Evolutionary conservation across 1,140 invertebrate genomes (phyloP).

Genomic region (Oppia nitens): DNA sequence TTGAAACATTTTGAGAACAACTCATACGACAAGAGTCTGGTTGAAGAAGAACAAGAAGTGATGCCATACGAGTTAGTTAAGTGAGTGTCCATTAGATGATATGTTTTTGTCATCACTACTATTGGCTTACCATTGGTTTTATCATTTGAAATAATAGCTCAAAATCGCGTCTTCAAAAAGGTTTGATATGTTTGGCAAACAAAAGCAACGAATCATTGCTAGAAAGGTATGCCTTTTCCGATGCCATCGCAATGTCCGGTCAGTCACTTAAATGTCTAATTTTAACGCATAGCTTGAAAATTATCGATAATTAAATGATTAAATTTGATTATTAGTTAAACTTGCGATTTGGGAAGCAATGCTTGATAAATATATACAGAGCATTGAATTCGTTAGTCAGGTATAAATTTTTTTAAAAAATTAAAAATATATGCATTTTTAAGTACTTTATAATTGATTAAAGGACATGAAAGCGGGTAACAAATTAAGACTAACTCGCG

Average conservation of each 20-base stretch:
- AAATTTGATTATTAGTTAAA: slow-evolving; percentile 43
- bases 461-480: slow-evolving; percentile 51
- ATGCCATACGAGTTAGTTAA: too few species aligned
- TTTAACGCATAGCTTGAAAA: not conserved
- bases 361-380: slow-evolving; percentile 60
- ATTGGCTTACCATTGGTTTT: not conserved
- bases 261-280: not conserved
- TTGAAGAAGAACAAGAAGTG: slow-evolving; percentile 58
- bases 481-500: slow-evolving; percentile 44
- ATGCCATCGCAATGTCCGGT: slow-evolving; percentile 67
- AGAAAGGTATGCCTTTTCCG: slow-evolving; percentile 66
- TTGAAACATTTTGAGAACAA: slow-evolving; percentile 34
- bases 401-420: slow-evolving; percentile 26
- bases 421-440: slow-evolving; percentile 9
- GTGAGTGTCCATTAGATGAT: too few species aligned
- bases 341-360: slow-evolving; percentile 77
- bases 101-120: too few species aligned
- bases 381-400: slow-evolving; percentile 60
- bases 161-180: slow-evolving; percentile 25
- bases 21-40: slow-evolving; percentile 45
- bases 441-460: slow-evolving; percentile 16
- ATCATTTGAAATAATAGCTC: slow-evolving; percentile 18
- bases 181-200: slow-evolving; percentile 25
- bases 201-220: slow-evolving; percentile 21
- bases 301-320: not conserved